Percentiles rank a stretch among this genome's conserved stretches.
Evolutionary conservation across 2,797 vertebrate species (phyloP).

Genomic region (Sebastes oblongus): DNA sequence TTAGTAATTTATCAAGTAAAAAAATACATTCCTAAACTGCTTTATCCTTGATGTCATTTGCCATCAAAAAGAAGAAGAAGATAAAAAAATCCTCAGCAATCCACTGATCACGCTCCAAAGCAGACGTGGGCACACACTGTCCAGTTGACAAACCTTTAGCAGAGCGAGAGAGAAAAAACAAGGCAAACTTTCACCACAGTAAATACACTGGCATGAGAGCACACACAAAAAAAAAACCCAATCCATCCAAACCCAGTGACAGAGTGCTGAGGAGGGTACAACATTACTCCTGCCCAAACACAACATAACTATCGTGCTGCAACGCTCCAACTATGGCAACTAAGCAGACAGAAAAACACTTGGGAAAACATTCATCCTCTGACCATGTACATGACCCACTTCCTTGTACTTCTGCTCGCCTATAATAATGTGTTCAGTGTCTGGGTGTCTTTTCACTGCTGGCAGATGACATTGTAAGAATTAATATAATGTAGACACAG

Average conservation of each 20-base stretch:
- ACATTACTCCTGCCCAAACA: conserved; percentile 10
- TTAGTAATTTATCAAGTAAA: background rate
- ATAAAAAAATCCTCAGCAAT: background rate
- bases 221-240: background rate
- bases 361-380: background rate
- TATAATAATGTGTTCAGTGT: background rate
- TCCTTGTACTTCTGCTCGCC: background rate
- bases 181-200: conserved; percentile 12
- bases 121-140: background rate
- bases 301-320: conserved; percentile 10
- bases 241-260: conserved; percentile 13
- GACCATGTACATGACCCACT: background rate
- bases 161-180: background rate
- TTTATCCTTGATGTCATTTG: background rate
- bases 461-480: conserved; percentile 12
- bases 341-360: background rate
- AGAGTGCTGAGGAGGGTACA: conserved; percentile 1
- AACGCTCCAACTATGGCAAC: background rate
- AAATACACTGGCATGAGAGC: conserved; percentile 17
- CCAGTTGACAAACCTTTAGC: conserved; percentile 16
- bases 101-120: background rate
- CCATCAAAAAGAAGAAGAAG: background rate
- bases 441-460: conserved; percentile 1
- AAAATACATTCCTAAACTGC: background rate
- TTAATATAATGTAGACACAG: background rate